These are phyloP conservation scores for Mormyrus iriodes DNA, from an alignment of 2,113 vertebrate genomes.

Conservation along the genomic window DNA sequence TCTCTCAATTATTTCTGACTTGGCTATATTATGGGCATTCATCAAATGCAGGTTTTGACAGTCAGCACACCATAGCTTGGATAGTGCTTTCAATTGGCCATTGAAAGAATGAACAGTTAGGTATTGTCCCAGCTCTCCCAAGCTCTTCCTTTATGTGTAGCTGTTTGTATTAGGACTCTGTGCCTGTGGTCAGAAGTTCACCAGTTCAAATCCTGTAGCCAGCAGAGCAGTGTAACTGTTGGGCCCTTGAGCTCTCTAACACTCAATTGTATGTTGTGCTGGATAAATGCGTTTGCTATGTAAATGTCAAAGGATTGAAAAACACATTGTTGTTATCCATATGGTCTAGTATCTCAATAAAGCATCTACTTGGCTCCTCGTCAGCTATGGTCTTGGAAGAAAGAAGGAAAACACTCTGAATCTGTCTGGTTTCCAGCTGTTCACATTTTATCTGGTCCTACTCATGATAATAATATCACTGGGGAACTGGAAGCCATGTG, in stretches of 20 bases:
- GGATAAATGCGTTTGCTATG: neutral
- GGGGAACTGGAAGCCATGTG: neutral
- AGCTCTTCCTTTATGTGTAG: neutral
- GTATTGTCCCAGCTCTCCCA: neutral
- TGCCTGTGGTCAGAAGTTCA: neutral
- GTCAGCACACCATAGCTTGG: neutral
- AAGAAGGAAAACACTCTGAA: neutral
- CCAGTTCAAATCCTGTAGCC: neutral
- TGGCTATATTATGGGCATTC: neutral
- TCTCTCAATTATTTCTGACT: neutral
- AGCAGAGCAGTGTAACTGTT: neutral
- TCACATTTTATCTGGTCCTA: neutral
- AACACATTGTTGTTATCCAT: neutral
- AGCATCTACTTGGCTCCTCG: neutral
- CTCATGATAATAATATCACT: neutral
- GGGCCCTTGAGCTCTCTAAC: neutral
- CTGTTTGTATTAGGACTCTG: neutral
- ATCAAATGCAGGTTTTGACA: neutral
- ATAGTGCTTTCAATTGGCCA: neutral
- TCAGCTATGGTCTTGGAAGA: neutral
- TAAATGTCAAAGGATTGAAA: neutral
- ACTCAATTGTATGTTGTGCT: neutral
- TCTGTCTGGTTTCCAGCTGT: neutral
- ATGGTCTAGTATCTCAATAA: neutral
- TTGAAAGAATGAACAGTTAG: neutral